phyloP scores from a whole-genome alignment of 2,113 vertebrate genomes.

The Gobius niger region DNA sequence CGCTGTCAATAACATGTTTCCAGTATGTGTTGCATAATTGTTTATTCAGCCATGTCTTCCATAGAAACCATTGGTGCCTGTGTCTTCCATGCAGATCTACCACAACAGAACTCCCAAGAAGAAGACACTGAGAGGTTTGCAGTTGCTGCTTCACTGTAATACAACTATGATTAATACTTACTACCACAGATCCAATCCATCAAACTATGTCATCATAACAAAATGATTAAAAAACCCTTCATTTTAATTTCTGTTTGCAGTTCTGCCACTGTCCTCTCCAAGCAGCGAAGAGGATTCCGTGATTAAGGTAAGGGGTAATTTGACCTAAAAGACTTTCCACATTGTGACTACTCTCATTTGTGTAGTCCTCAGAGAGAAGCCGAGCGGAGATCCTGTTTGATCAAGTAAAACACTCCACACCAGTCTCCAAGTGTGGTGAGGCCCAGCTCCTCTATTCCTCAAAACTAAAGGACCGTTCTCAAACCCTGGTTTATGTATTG shows the following conservation, averaged over 20 bases:
- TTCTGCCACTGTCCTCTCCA: slow-evolving; percentile 72
- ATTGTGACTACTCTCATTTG: not conserved
- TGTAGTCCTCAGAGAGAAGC: slow-evolving; percentile 18
- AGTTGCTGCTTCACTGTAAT: too few relatives aligned
- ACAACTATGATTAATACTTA: too few relatives aligned
- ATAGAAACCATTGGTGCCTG: not conserved
- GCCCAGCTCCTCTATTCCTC: not conserved
- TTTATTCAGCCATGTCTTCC: not conserved
- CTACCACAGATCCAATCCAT: too few relatives aligned
- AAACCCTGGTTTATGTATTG: not conserved
- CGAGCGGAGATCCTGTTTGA: slow-evolving; percentile 50
- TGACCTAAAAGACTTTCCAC: not conserved
- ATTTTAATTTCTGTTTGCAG: slow-evolving; percentile 32
- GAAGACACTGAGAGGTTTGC: not conserved
- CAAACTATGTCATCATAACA: too few relatives aligned
- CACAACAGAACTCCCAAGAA: not conserved
- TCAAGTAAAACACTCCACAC: slow-evolving; percentile 19
- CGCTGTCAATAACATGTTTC: too few relatives aligned
- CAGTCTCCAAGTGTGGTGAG: slow-evolving; percentile 8
- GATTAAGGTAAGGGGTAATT: slow-evolving; percentile 39
- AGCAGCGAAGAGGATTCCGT: slow-evolving; percentile 62
- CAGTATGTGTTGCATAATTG: not conserved
- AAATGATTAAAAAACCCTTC: too few relatives aligned
- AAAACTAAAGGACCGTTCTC: not conserved
- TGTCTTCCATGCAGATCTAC: not conserved